Base-by-base conservation (phyloP, 2,113 vertebrate genomes). In the Pterophyllum scalare region DNA sequence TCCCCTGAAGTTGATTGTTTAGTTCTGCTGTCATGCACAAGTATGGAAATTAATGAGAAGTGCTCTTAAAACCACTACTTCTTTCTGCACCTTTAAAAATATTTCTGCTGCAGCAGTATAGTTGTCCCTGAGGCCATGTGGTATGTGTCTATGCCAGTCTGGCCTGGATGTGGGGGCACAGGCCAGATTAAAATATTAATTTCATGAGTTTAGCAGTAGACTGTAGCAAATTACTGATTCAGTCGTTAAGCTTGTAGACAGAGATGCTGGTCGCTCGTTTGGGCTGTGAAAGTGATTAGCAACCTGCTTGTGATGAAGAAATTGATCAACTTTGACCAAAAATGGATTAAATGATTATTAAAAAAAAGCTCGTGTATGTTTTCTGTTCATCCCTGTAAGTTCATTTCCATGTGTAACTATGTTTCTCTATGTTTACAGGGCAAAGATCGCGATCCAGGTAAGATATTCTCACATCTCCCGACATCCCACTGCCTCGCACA, bases 361-460 rank as follows among this genome's bases (percentile, higher is more conserved):
- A 20, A 8, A 20, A 9, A 20, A 11, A n/a, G n/a, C 4, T 70
- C 9, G 8, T 52, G 49, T 19, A 19, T 19, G 4, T 22, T 85
- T 58, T 78, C n/a, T 54, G 56, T 86, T 38, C 3, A 0, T 77
- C 22, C 43, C 6, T 46, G 40, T 10, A 62, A 19, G 28, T 26
- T 31, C 22, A 19, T 76, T 19, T 80, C 49, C 26, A 22, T 80
- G 17, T 62, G 2, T 85, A 64, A 82, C 33, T 70, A 11, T 82
- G 8, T 77, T 2, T 87, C 13, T 90, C 15, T 85, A 5, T 75
- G 75, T 79, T 81, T 78, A 8, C 95, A 99, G 98, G 96, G 96
- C 89, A 95, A 95, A 93, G 97, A 97, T 82, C 84, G 84, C 89
- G 94, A 95, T 84, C 91, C 97, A 97, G 97, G 98, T 99, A 87